Evolutionary conservation across 2,888 invertebrate genomes (phyloP).

Genomic region (Gortyna flavago): DNA sequence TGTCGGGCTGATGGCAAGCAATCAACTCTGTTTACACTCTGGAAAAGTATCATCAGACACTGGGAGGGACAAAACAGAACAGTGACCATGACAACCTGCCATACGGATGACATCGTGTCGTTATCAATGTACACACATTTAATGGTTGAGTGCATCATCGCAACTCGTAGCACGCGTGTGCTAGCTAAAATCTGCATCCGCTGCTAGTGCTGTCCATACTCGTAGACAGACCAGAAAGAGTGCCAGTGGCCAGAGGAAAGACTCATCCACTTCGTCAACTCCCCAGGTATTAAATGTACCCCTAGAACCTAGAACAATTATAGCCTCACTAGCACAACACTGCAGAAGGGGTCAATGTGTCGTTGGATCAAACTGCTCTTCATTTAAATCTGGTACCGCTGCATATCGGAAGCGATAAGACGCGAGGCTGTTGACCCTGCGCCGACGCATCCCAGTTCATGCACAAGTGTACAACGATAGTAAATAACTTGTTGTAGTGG

Average conservation of each 20-base stretch:
- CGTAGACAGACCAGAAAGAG: not conserved
- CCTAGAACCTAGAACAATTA: not conserved
- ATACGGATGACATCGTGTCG: not conserved
- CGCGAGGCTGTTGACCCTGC: conserved; percentile 43
- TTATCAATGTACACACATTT: not conserved
- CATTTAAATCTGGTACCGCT: conserved; percentile 15
- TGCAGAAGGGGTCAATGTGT: not conserved
- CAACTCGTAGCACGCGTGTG: not conserved
- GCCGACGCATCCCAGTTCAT: conserved; percentile 6
- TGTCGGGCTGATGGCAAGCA: conserved; percentile 8
- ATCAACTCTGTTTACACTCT: not conserved
- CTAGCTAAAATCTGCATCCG: not conserved
- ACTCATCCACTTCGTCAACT: not conserved
- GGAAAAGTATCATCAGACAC: not conserved
- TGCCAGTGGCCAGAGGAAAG: too few relatives aligned
- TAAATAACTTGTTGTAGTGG: not conserved
- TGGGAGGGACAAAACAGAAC: conserved; percentile 3
- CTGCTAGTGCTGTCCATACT: not conserved
- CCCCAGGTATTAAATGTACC: not conserved
- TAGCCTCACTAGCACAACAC: not conserved
- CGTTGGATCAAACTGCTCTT: conserved; percentile 18
- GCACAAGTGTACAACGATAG: conserved; percentile 6
- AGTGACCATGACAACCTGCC: not conserved
- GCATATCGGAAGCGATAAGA: conserved; percentile 37
- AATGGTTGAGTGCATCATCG: not conserved